These are phyloP conservation scores for Eleginops maclovinus DNA, from an alignment of 2,113 vertebrate genomes.

Conservation along the genomic window DNA sequence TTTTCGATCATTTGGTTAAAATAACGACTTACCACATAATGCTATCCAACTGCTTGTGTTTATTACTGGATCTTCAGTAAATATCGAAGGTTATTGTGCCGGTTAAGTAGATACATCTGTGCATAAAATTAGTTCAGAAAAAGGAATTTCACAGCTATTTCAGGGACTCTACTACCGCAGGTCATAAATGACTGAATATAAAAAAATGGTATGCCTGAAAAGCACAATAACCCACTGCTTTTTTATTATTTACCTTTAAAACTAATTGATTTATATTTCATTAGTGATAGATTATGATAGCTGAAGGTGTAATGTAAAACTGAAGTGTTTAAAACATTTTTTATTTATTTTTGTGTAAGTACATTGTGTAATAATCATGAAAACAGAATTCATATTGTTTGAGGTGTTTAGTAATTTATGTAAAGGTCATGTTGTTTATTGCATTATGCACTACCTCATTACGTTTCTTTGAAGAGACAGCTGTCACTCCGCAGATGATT, in stretches of 20 bases:
- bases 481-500: background rate
- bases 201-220: background rate
- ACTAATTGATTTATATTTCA: slow-evolving; percentile 60
- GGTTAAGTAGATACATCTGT: slow-evolving; percentile 11
- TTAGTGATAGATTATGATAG: slow-evolving; percentile 51
- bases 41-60: background rate
- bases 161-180: slow-evolving; percentile 1
- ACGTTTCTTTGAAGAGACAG: background rate
- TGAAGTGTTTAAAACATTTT: slow-evolving; percentile 4
- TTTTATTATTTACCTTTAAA: background rate
- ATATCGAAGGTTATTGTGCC: slow-evolving; percentile 31
- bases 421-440: too few relatives aligned
- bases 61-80: background rate
- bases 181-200: slow-evolving; percentile 25
- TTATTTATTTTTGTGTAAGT: too few relatives aligned
- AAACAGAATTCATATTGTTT: background rate
- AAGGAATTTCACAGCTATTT: slow-evolving; percentile 43
- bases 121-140: slow-evolving; percentile 47
- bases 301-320: slow-evolving; percentile 42
- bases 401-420: background rate
- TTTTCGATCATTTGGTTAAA: background rate
- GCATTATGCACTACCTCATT: background rate
- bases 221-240: slow-evolving; percentile 18
- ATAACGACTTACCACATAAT: background rate
- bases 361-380: background rate